Evolutionary conservation across 2,797 vertebrate genomes (phyloP), one percentile per base, ranked within the genome.

Genomic region (Trachurus trachurus): DNA sequence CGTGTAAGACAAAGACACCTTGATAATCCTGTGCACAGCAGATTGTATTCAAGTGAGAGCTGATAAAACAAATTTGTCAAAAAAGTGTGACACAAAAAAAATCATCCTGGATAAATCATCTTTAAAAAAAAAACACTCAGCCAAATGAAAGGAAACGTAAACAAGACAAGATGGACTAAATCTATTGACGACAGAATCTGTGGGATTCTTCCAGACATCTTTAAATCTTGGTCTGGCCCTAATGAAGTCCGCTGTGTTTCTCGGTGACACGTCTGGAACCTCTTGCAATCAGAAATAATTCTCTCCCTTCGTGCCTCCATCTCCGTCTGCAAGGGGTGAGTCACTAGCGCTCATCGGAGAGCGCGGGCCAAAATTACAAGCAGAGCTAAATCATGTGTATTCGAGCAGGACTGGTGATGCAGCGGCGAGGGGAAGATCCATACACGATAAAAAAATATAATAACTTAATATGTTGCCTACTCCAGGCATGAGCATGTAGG

Each of bases 351-450:
- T 86, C 82, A 84, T 80, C 72, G 84, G 84, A 71, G 78, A 54
- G 66, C 66, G 66, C 10, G 15, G 68, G 81, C 84, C 86, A 89
- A 83, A 90, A 88, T 86, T 87, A 84, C 83, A 87, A 88, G 82
- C 72, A 7, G 68, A 86, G 79, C 64, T 79, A 86, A 90, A 91
- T 87, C 77, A 72, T 68, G 80, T 71, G 73, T 79, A 73, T 79
- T 87, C 29, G 73, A 83, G 82, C 56, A 66, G 66, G 44, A 68
- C 72, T 74, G 81, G 81, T 74, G 69, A 81, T 87, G 74, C 82
- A 42, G 76, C 2, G 47, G 68, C 54, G n/a, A 50, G n/a, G 37
- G 57, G 76, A 67, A 73, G 81, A 85, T 79, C 85, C 75, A 83
- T 76, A 87, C 81, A 83, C 3, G 39, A 78, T 79, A 72, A 21